Evolutionary conservation across 1,140 invertebrate species (phyloP).

Genomic region (Aphis craccivora): DNA sequence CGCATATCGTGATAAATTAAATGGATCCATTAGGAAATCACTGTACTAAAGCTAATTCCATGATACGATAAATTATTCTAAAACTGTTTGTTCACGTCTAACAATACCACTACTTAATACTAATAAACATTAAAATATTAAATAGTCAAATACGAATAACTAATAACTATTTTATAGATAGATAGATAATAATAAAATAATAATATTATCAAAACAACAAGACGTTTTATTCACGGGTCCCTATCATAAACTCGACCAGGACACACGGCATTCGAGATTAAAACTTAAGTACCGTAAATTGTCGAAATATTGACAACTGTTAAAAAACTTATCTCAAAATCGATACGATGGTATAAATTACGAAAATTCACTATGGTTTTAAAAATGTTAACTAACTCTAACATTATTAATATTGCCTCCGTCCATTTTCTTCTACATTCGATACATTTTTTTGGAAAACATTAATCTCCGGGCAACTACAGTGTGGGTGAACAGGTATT

Average conservation of each 20-base stretch:
- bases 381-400: not conserved
- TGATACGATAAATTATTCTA: not conserved
- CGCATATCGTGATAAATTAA: slow-evolving; percentile 66
- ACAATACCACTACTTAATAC: not conserved
- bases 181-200: slow-evolving; percentile 50
- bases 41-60: slow-evolving; percentile 8
- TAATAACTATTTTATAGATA: not conserved
- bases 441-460: slow-evolving; percentile 52
- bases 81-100: not conserved
- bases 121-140: slow-evolving; percentile 29
- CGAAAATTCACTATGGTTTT: not conserved
- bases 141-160: not conserved
- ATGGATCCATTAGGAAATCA: slow-evolving; percentile 61
- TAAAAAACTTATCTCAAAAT: not conserved
- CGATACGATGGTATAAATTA: not conserved
- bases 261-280: slow-evolving; percentile 22
- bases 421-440: slow-evolving; percentile 53
- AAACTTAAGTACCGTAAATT: not conserved
- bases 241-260: slow-evolving; percentile 32
- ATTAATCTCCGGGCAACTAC: slow-evolving; percentile 46
- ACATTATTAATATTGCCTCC: slow-evolving; percentile 2
- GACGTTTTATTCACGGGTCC: not conserved
- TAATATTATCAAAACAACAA: slow-evolving; percentile 53
- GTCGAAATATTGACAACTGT: not conserved
- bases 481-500: slow-evolving; percentile 58